Percentiles rank a stretch among this genome's conserved stretches.
These are phyloP conservation scores for Synergus gifuensis DNA, from an alignment of 2,888 invertebrate species.

Conservation along the genomic window DNA sequence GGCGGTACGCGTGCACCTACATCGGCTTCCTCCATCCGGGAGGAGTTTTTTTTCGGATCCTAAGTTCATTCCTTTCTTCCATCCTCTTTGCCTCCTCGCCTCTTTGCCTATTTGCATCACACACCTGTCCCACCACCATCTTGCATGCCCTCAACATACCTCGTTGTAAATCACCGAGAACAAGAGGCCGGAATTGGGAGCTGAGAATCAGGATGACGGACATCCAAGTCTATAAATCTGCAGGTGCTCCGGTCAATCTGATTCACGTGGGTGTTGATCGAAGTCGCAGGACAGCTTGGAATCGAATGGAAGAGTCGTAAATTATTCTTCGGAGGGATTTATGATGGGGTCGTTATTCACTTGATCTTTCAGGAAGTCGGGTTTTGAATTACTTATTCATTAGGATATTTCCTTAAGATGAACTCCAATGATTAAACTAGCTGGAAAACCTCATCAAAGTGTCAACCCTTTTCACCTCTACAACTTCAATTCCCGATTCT, in stretches of 20 bases:
- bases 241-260: slow-evolving; percentile 35
- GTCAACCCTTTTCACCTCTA: slow-evolving; percentile 19
- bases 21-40: slow-evolving; percentile 45
- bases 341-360: neutral
- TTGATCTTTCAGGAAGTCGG: neutral
- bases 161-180: slow-evolving; percentile 59
- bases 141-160: slow-evolving; percentile 49
- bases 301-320: neutral
- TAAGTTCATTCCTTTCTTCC: slow-evolving; percentile 38
- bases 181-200: slow-evolving; percentile 53
- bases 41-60: slow-evolving; percentile 42
- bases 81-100: slow-evolving; percentile 53
- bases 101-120: slow-evolving; percentile 66
- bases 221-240: slow-evolving; percentile 54
- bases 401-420: neutral
- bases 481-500: neutral
- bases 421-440: slow-evolving; percentile 6
- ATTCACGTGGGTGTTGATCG: slow-evolving; percentile 30
- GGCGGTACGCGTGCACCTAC: slow-evolving; percentile 62
- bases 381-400: slow-evolving; percentile 16
- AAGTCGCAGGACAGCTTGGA: neutral
- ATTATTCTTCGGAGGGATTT: slow-evolving; percentile 30
- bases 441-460: neutral
- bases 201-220: slow-evolving; percentile 53
- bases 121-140: slow-evolving; percentile 64